phyloP scores from a whole-genome alignment of 2,797 vertebrate genomes.

The Sternotherus odoratus region DNA sequence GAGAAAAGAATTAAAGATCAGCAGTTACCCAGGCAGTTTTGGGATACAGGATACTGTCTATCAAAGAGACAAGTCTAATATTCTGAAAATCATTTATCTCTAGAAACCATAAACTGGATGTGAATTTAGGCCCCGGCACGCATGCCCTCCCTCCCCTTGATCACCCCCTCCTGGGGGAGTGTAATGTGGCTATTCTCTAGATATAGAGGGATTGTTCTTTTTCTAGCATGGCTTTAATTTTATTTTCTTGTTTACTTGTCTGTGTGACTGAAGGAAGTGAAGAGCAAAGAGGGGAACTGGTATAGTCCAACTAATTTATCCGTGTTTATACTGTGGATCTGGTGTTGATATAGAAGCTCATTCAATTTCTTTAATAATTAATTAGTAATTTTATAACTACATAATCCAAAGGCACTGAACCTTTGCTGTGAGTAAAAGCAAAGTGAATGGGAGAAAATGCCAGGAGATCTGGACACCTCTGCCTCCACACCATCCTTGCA shows the following conservation, averaged over 20 bases:
- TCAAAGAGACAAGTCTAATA: constrained; percentile 19
- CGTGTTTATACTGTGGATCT: neutral
- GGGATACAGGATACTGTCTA: constrained; percentile 53
- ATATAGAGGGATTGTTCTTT: neutral
- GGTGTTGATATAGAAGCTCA: neutral
- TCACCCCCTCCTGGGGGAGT: neutral
- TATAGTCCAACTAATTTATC: neutral
- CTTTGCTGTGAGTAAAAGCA: neutral
- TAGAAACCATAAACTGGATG: constrained; percentile 50
- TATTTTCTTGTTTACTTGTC: neutral
- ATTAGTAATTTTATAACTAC: neutral
- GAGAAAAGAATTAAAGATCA: constrained; percentile 37
- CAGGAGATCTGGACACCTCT: neutral
- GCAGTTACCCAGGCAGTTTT: constrained; percentile 60
- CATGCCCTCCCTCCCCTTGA: too few species aligned
- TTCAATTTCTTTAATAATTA: neutral
- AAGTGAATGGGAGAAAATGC: neutral
- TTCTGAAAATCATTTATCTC: constrained; percentile 30
- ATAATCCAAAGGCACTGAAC: neutral
- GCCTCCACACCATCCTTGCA: neutral
- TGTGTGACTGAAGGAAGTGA: neutral
- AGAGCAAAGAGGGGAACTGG: neutral
- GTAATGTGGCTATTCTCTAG: neutral
- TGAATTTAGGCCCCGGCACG: neutral
- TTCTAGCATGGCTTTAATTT: neutral